Evolutionary conservation across 2,113 vertebrate genomes (phyloP), one percentile per base, ranked within the genome.

Genomic region (Martes martes): DNA sequence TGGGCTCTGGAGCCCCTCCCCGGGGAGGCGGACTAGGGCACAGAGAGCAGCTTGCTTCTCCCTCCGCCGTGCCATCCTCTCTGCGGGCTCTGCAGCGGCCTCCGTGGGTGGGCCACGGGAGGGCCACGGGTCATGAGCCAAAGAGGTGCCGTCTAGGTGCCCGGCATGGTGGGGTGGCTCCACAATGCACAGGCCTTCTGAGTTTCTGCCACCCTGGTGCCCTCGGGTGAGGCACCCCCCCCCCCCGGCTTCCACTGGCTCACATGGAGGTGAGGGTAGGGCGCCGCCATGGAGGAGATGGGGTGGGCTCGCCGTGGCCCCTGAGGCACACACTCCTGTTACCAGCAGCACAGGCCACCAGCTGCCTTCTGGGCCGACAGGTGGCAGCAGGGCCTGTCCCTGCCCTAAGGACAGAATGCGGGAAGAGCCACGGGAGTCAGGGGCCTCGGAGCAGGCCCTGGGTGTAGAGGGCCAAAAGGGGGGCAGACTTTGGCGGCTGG

Each of bases 251-350:
- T 33, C 59, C 3, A 4, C 42, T 6, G 28, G 16, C 39, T 45
- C 5, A 1, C 42, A 11, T 11, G 10, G 28, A 28, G 15, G 3
- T 1, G 24, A 73, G 24, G 23, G 42, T 13, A 11, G 2, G 16
- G 18, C 57, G 24, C 18, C 0, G 0, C 28, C 10, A 11, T 1
- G 6, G 47, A 8, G 16, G n/a, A 8, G 24, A 26, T 3, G 1
- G n/a, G 2, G 16, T 5, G 1, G 67, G 9, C 50, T 39, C 1
- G 10, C 15, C 1, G 1, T 33, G 61, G 18, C 39, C 24, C 39
- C 28, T 3, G 3, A 7, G 42, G 81, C 26, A 36, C 79, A 24
- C 21, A 6, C 31, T 80, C 47, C 31, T 3, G 2, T 80, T n/a
- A 21, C 47, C 8, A 5, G 21, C 52, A 82, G 2, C 55, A 10